Evolutionary conservation across 2,888 invertebrate genomes (phyloP), one percentile per base, ranked within the genome.

Genomic region (Nemapogon koenigi): DNA sequence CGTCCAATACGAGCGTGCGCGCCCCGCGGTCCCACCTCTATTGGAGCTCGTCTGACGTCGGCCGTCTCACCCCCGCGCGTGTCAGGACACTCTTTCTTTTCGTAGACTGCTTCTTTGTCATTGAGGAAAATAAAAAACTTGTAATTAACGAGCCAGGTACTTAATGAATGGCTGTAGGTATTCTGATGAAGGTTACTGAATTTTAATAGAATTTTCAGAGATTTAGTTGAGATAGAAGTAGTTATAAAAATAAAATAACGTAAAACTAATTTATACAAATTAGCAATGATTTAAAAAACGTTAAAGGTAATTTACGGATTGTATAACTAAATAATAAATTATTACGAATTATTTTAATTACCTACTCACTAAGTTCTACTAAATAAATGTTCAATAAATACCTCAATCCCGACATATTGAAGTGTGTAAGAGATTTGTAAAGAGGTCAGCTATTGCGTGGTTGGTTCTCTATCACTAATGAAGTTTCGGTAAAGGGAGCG

Each of bases 1-100:
- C 49, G 55, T 48, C 60, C 53, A 65, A 43, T 47, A 55, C 25
- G 37, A 55, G 68, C 69, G 61, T 61, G 50, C 57, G 56, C 50
- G 55, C 56, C 58, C 52, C 51, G 46, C 41, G 51, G 47, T 55
- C 52, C 52, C 47, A 49, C 53, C 53, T 55, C 52, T 48, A 63
- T 67, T 66, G 67, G 67, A 49, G 50, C 47, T 46, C 45, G 19
- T 45, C 41, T 47, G 49, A 16, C n/a, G n/a, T 16, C n/a, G 16
- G 16, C n/a, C 19, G 8, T 14, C 13, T 48, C 56, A 49, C 53
- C 59, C 66, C 68, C 72, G 71, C 71, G 73, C 78, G 68, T 71
- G 75, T 69, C 73, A 75, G 72, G 76, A 75, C 76, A 78, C 78
- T 76, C 71, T 78, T 78, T 78, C 78, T 78, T 78, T 76, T 75